These are phyloP conservation scores for Nycteola revayana DNA, from an alignment of 2,888 invertebrate genomes.

Conservation along the genomic window DNA sequence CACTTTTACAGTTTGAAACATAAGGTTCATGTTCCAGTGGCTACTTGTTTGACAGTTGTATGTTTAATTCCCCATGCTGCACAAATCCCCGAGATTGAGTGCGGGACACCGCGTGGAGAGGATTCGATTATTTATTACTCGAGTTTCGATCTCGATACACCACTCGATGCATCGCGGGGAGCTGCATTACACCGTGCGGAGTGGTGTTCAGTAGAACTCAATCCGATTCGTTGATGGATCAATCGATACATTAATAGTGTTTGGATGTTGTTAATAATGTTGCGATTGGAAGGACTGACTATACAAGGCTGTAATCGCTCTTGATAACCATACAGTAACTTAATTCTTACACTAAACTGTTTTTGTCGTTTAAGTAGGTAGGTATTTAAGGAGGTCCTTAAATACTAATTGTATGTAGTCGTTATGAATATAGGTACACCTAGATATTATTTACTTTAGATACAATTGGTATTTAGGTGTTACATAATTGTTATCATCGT, in stretches of 20 bases:
- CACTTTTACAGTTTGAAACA: constrained; percentile 18
- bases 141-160: constrained; percentile 67
- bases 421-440: too few relatives aligned
- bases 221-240: constrained; percentile 55
- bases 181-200: constrained; percentile 55
- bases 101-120: constrained; percentile 60
- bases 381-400: too few relatives aligned
- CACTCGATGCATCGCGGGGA: constrained; percentile 70
- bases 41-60: constrained; percentile 20
- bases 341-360: too few relatives aligned
- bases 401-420: too few relatives aligned
- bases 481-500: too few relatives aligned
- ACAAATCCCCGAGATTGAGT: constrained; percentile 73
- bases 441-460: too few relatives aligned
- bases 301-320: too few relatives aligned
- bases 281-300: constrained; percentile 10
- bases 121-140: constrained; percentile 75
- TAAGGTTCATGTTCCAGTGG: constrained; percentile 42
- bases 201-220: constrained; percentile 39
- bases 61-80: constrained; percentile 34
- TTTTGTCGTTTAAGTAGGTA: too few relatives aligned
- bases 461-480: too few relatives aligned
- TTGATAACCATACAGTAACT: too few relatives aligned
- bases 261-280: constrained; percentile 20
- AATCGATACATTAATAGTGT: constrained; percentile 32